Base-by-base conservation (phyloP, 2,113 vertebrate species). In the Brachypteracias leptosomus region DNA sequence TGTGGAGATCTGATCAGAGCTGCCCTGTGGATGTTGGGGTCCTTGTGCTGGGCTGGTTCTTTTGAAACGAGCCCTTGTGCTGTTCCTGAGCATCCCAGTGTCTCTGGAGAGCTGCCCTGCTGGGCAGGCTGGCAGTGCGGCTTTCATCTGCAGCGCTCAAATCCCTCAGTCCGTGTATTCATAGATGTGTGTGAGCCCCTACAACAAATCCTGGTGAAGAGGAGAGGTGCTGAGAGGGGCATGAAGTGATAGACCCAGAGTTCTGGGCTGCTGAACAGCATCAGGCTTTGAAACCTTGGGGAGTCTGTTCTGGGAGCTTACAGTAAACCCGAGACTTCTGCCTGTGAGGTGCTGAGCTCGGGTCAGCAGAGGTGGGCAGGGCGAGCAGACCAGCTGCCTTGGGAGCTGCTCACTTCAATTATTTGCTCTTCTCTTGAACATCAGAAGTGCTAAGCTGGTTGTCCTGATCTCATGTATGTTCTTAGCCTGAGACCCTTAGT, bases 391-490 rank as follows among this genome's bases (percentile, higher is more conserved):
- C 47, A 42, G n/a, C n/a, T n/a, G 54, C 22, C 11, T 11, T 38
- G 70, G 8, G 25, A 36, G 31, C 3, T 2, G 4, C 26, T 67
- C 8, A 6, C 20, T 72, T 49, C 29, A 40, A 0, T 22, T 40
- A 8, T 24, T 72, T 77, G 33, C 7, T 9, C 2, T 1, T 36
- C 8, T 38, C 14, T 16, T 52, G 66, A 16, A 13, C 4, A 8
- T 22, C 54, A 71, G 78, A 40, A 40, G 9, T 10, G 26, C 62
- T 14, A 16, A n/a, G 71, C 46, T 49, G 55, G 2, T 47, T 3
- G 0, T 5, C 22, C 61, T 33, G 36, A 4, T 28, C 44, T 31
- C 2, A 0, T 25, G 8, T 11, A 1, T 3, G 15, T 38, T 46
- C 83, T 71, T 16, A 52, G 65, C 59, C 49, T 0, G 7, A 46